Conservation (phyloP, 2,888 invertebrate genomes). For the Balanococcus diminutus region DNA sequence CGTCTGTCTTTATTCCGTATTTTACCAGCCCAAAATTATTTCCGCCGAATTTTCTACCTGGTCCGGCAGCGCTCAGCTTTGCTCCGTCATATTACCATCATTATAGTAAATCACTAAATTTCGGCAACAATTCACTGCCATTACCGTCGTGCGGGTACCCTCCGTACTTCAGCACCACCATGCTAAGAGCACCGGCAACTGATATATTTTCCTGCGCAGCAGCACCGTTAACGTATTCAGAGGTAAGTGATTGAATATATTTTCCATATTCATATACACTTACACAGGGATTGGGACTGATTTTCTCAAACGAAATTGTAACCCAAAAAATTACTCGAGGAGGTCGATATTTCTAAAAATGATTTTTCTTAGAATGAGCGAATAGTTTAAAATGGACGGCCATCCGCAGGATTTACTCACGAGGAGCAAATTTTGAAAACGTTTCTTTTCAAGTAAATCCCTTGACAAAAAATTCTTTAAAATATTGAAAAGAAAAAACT, state of each 20-base stretch:
- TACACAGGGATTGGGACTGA: too few species aligned
- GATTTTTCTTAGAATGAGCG: too few species aligned
- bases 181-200: background rate
- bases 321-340: too few species aligned
- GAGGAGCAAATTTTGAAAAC: too few species aligned
- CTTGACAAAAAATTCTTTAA: too few species aligned
- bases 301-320: too few species aligned
- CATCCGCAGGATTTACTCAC: too few species aligned
- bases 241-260: background rate
- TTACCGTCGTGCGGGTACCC: constrained; percentile 14
- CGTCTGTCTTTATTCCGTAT: background rate
- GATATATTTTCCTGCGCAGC: background rate
- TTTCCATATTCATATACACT: too few species aligned
- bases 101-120: background rate
- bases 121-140: background rate
- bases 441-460: too few species aligned
- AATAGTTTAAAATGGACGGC: too few species aligned
- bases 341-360: too few species aligned
- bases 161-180: background rate
- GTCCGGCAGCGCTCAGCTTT: background rate
- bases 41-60: background rate
- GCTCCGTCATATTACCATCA: constrained; percentile 21
- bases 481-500: too few species aligned
- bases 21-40: background rate
- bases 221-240: background rate